Conservation (phyloP, 1,140 invertebrate genomes). For the Papilio polyxenes region DNA sequence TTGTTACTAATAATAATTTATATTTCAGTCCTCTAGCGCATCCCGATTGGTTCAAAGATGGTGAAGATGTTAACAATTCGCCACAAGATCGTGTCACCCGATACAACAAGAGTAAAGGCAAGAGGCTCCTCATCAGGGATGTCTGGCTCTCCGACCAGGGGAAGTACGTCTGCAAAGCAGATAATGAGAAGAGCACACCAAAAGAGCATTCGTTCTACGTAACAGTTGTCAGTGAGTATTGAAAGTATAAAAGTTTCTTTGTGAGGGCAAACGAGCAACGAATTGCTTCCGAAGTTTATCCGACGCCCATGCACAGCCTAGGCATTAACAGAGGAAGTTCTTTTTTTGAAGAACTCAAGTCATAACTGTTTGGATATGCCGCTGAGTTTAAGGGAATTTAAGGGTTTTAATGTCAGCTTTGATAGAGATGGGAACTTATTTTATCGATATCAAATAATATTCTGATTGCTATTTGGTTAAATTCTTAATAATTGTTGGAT, state of each 20-base stretch:
- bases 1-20: background rate
- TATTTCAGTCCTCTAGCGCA: conserved; percentile 58
- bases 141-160: conserved; percentile 85
- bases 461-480: background rate
- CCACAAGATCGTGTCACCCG: conserved; percentile 59
- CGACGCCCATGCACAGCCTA: too few species aligned
- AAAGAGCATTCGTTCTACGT: conserved; percentile 58
- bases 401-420: background rate
- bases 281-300: too few species aligned
- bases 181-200: conserved; percentile 90
- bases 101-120: conserved; percentile 67
- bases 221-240: conserved; percentile 65
- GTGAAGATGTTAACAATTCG: conserved; percentile 55
- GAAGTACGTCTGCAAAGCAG: conserved; percentile 93
- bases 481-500: background rate
- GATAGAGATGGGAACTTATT: background rate
- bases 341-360: too few species aligned
- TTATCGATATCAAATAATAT: background rate
- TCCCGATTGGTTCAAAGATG: conserved; percentile 68
- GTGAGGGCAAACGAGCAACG: too few species aligned
- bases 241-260: background rate
- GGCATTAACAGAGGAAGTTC: too few species aligned
- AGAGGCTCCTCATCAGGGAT: conserved; percentile 65
- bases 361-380: too few species aligned
- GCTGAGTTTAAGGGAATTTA: background rate